phyloP scores from a whole-genome alignment of 2,113 vertebrate genomes.

The Prolemur simus region DNA sequence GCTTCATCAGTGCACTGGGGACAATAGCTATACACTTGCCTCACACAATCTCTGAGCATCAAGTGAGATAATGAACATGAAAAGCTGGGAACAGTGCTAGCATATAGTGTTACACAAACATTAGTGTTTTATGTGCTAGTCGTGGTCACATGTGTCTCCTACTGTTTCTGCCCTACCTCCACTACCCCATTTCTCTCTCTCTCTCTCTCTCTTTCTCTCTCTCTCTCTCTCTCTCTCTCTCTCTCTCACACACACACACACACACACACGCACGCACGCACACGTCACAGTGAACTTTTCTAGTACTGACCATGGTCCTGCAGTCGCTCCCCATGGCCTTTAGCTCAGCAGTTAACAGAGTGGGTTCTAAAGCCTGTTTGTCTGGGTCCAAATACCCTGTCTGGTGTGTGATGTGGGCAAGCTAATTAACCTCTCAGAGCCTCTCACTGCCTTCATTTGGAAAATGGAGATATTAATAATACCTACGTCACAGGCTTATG shows the following conservation, averaged over 20 bases:
- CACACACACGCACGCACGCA: not conserved
- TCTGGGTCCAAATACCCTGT: not conserved
- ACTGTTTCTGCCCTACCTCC: not conserved
- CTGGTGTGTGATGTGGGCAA: not conserved
- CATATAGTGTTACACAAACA: rapidly evolving
- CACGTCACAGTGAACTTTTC: not conserved
- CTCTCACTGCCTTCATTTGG: not conserved
- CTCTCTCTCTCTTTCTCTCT: not conserved
- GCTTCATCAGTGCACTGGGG: not conserved
- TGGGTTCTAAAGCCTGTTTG: not conserved
- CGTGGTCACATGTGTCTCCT: not conserved
- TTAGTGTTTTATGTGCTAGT: not conserved
- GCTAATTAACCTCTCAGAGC: not conserved
- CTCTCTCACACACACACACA: no score
- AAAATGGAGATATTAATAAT: not conserved
- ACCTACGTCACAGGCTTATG: not conserved
- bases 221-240: not conserved
- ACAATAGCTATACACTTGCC: not conserved
- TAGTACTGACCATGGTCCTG: not conserved
- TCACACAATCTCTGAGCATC: not conserved
- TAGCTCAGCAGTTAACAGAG: not conserved
- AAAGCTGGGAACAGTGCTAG: not conserved
- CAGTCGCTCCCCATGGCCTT: not conserved
- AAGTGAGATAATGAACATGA: not conserved
- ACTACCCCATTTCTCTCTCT: not conserved